Evolutionary conservation across 2,797 vertebrate genomes (phyloP).

Genomic region (Karalla daura): DNA sequence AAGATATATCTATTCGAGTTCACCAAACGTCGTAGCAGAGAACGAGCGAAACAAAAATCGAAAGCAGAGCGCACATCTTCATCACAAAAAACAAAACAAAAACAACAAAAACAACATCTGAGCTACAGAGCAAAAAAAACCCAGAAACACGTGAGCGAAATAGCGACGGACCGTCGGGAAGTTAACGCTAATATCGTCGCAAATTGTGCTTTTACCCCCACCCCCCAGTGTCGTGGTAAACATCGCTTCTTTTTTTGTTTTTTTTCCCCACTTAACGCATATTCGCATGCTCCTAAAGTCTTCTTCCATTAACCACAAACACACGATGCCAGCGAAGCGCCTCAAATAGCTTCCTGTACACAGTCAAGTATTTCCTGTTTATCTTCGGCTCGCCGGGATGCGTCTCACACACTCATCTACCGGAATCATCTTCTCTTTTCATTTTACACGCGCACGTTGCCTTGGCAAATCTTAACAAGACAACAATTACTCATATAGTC

Average conservation of each 20-base stretch:
- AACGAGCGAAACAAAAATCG: conserved; percentile 60
- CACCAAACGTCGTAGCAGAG: conserved; percentile 65
- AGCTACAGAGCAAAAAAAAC: conserved; percentile 32
- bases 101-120: too few relatives aligned
- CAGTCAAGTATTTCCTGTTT: conserved; percentile 71
- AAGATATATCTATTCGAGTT: conserved; percentile 67
- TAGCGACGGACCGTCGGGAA: conserved; percentile 19
- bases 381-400: conserved; percentile 37
- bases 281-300: neutral
- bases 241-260: too few relatives aligned
- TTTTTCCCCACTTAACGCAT: conserved; percentile 12
- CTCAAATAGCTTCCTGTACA: conserved; percentile 56
- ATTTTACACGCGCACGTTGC: neutral
- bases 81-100: too few relatives aligned
- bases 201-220: conserved; percentile 78
- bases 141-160: conserved; percentile 30
- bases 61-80: conserved; percentile 40
- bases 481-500: neutral
- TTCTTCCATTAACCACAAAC: conserved; percentile 20
- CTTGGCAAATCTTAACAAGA: conserved; percentile 8
- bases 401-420: conserved; percentile 8
- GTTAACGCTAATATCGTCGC: conserved; percentile 22
- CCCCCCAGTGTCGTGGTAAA: too few relatives aligned
- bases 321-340: conserved; percentile 32
- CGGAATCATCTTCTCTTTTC: conserved; percentile 5